A percentile compares a stretch with the other conserved stretches of the same genome.
Evolutionary conservation across 2,797 vertebrate species (phyloP).

Genomic region (Pseudochirops cupreus): DNA sequence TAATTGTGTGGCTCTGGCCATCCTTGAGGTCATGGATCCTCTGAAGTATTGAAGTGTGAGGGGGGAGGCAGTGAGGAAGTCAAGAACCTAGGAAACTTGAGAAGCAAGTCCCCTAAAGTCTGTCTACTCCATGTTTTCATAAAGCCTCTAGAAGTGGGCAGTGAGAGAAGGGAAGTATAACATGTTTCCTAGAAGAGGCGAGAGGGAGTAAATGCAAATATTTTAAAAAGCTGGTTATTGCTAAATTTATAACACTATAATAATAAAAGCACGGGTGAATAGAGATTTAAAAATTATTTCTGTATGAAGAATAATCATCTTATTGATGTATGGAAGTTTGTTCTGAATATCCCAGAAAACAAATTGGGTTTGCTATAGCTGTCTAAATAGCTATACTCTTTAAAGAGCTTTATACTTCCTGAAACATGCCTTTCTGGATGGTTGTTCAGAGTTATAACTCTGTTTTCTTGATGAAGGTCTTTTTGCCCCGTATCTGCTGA

Average conservation of each 20-base stretch:
- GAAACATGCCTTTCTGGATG: conserved; percentile 6
- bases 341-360: neutral
- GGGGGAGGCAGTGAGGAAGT: neutral
- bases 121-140: neutral
- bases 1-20: neutral
- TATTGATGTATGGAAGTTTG: neutral
- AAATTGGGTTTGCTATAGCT: neutral
- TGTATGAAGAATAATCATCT: neutral
- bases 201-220: neutral
- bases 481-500: conserved; percentile 68
- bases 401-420: neutral
- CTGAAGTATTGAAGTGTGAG: neutral
- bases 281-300: neutral
- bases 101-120: neutral
- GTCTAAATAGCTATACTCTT: no score
- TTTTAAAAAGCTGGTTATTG: neutral
- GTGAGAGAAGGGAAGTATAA: neutral
- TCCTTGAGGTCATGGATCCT: neutral
- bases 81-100: neutral
- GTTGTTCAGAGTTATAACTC: conserved; percentile 52
- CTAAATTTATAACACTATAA: neutral
- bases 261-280: neutral
- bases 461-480: conserved; percentile 68
- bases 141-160: neutral
- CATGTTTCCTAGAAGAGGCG: neutral